These are phyloP conservation scores for Eupithecia dodoneata DNA, from an alignment of 2,888 invertebrate genomes.

Conservation along the genomic window DNA sequence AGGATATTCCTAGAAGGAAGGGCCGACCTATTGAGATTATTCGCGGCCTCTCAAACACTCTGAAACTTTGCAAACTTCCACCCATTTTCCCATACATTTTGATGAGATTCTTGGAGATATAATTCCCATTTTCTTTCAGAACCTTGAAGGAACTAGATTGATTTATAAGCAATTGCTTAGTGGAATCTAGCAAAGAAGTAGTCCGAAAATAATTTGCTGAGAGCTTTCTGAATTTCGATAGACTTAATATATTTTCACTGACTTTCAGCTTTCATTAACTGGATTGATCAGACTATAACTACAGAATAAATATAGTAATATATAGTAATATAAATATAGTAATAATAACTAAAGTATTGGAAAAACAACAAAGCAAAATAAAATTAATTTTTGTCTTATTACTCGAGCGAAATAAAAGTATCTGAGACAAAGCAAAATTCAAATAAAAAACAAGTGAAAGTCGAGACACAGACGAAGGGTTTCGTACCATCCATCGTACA, in stretches of 20 bases:
- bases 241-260: background rate
- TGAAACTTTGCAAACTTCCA: background rate
- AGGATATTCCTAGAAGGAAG: background rate
- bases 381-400: too few species aligned
- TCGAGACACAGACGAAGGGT: too few species aligned
- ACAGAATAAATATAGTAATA: too few species aligned
- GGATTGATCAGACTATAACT: background rate
- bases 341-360: too few species aligned
- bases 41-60: slow-evolving; percentile 14
- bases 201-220: slow-evolving; percentile 3
- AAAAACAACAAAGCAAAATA: background rate
- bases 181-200: background rate
- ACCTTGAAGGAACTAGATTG: background rate
- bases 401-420: background rate
- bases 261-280: background rate
- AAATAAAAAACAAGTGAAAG: background rate
- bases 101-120: slow-evolving; percentile 8
- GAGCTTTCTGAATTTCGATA: background rate
- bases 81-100: slow-evolving; percentile 10
- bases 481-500: too few species aligned
- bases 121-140: slow-evolving; percentile 14
- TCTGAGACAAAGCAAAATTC: background rate
- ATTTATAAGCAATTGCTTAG: background rate
- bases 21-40: slow-evolving; percentile 5
- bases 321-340: too few species aligned